Base-by-base conservation (phyloP, 2,113 vertebrate species). In the Gallinago paraguaiae region DNA sequence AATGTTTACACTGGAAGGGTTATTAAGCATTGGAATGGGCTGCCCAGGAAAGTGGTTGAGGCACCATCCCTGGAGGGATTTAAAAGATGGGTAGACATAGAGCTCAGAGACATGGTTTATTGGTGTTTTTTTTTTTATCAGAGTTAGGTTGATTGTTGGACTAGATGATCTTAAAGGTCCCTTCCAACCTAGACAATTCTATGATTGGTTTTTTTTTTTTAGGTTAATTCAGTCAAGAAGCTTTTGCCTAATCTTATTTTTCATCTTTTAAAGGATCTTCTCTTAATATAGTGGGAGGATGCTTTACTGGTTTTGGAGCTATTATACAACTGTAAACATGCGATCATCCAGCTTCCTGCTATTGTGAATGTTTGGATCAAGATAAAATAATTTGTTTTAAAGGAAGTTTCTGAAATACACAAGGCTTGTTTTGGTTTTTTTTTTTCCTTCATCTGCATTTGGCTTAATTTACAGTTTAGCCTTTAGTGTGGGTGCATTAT, bases 301-400 rank as follows among this genome's bases (percentile, higher is more conserved):
- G 69, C 41, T 80, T 78, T 50, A 70, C 92, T 95, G 83, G 24
- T 71, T 96, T 90, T 83, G 71, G 77, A 94, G 70, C 83, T 51
- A 72, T 80, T 80, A 69, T 33, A 76, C n/a, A 50, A 22, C 14
- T 90, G 28, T 95, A 95, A 91, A 91, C 76, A 86, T 5, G 35
- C 54, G 90, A 48, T 81, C 82, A 88, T 93, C 84, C 93, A 83
- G 54, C 81, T 97, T 98, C 96, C 97, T 96, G 72, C 87, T 95
- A 97, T 98, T 98, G 96, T 97, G 71, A 93, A 33, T 72, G 70
- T 90, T 63, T 94, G 93, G 87, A 86, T 76, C 10, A 4, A 95
- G 93, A 95, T 95, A 79, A 95, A 96, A 70, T 45, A 54, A 76
- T 94, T 89, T 82, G 68, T 84, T 96, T 94, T 75, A 82, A 88